Evolutionary conservation across 2,113 vertebrate genomes (phyloP).

Genomic region (Sylvietta virens): DNA sequence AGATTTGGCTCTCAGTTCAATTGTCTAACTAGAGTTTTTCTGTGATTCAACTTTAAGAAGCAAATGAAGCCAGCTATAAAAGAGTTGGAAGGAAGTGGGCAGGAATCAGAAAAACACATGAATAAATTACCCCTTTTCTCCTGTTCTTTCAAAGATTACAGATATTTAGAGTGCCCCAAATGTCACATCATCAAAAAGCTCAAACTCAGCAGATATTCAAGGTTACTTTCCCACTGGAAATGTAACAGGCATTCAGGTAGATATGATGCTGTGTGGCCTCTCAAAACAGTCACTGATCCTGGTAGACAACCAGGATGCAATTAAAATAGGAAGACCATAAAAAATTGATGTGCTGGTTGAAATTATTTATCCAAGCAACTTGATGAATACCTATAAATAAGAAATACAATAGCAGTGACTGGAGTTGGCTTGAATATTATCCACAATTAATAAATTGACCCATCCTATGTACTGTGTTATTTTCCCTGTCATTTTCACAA

Average conservation of each 20-base stretch:
- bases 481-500: constrained; percentile 39
- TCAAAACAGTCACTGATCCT: neutral
- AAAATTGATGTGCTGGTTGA: neutral
- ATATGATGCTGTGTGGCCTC: neutral
- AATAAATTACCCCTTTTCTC: neutral
- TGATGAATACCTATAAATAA: neutral
- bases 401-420: constrained; percentile 9
- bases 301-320: neutral
- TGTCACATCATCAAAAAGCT: neutral
- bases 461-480: neutral
- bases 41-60: neutral
- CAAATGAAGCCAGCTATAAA: neutral
- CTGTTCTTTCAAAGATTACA: neutral
- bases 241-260: neutral
- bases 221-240: neutral
- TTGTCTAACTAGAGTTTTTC: neutral
- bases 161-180: neutral
- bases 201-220: neutral
- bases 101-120: neutral
- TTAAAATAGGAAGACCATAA: neutral
- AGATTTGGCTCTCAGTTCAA: neutral
- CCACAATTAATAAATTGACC: constrained; percentile 58
- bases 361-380: neutral
- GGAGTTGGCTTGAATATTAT: constrained; percentile 24
- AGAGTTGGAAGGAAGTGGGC: neutral